These are phyloP conservation scores for Limnephilus auricula DNA, from an alignment of 2,888 invertebrate genomes.

Conservation along the genomic window DNA sequence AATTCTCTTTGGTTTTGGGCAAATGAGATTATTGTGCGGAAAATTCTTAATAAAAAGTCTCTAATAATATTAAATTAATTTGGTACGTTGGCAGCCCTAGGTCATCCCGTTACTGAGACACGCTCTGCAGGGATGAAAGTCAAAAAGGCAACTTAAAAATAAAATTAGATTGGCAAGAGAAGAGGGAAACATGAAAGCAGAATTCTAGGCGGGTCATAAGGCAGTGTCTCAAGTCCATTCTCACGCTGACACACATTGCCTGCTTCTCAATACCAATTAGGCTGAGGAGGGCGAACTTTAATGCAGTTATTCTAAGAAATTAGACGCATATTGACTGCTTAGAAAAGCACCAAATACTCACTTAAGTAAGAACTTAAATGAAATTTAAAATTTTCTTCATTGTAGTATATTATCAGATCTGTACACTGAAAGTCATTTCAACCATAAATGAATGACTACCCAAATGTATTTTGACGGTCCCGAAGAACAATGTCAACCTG, in stretches of 20 bases:
- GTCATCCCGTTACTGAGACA: neutral
- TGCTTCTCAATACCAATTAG: neutral
- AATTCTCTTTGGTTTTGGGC: no score
- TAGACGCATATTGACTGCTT: neutral
- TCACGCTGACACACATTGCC: neutral
- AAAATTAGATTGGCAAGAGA: neutral
- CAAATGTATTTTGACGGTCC: no score
- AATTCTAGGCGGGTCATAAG: neutral
- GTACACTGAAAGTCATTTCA: neutral
- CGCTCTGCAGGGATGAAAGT: neutral
- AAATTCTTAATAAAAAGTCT: no score
- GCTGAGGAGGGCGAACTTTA: neutral
- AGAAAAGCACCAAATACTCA: neutral
- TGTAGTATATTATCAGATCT: neutral
- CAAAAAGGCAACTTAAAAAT: constrained; percentile 2
- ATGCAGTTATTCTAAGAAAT: neutral
- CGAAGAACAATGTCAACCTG: no score
- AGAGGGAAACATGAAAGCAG: neutral
- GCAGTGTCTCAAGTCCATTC: neutral
- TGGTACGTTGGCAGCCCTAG: neutral
- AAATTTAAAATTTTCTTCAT: neutral
- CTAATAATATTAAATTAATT: neutral
- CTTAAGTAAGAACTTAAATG: neutral
- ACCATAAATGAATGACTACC: no score
- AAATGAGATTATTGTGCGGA: no score